Evolutionary conservation across 1,140 invertebrate genomes (phyloP).

Genomic region (Acromyrmex echinatior): DNA sequence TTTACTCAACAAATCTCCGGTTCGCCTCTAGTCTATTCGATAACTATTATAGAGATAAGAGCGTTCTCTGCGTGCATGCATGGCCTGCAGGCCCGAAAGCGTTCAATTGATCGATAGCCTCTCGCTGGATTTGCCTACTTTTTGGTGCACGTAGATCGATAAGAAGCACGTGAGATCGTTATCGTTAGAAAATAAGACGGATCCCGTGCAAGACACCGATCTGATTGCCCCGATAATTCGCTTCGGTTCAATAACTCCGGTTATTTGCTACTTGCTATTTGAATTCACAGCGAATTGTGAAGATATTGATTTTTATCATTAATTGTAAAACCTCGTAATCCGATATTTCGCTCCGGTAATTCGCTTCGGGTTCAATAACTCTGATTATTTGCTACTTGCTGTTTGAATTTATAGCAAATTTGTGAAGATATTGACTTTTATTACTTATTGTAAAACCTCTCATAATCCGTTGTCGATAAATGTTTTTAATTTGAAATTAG

Average conservation of each 20-base stretch:
- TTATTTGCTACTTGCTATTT: conserved; percentile 18
- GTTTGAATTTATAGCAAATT: conserved; percentile 9
- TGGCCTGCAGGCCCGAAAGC: conserved; percentile 35
- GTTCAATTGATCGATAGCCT: conserved; percentile 5
- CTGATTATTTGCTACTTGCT: conserved; percentile 6
- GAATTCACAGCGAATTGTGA: background rate
- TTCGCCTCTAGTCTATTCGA: conserved; percentile 30
- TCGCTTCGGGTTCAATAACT: background rate
- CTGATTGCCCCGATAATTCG: background rate
- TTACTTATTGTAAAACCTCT: background rate
- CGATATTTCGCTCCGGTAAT: background rate
- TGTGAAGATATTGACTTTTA: background rate
- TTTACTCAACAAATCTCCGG: conserved; percentile 8
- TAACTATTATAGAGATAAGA: conserved; percentile 69
- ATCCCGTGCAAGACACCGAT: conserved; percentile 3
- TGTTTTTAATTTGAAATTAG: background rate
- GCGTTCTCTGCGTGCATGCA: background rate
- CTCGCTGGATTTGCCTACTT: conserved; percentile 48
- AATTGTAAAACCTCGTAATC: background rate
- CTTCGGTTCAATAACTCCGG: background rate
- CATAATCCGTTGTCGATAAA: too few species aligned
- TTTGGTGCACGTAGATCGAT: conserved; percentile 50
- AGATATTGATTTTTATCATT: background rate
- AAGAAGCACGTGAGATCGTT: background rate
- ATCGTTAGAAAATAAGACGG: background rate